These are phyloP conservation scores for Lagodon rhomboides DNA, from an alignment of 2,797 vertebrate genomes.

Conservation along the genomic window DNA sequence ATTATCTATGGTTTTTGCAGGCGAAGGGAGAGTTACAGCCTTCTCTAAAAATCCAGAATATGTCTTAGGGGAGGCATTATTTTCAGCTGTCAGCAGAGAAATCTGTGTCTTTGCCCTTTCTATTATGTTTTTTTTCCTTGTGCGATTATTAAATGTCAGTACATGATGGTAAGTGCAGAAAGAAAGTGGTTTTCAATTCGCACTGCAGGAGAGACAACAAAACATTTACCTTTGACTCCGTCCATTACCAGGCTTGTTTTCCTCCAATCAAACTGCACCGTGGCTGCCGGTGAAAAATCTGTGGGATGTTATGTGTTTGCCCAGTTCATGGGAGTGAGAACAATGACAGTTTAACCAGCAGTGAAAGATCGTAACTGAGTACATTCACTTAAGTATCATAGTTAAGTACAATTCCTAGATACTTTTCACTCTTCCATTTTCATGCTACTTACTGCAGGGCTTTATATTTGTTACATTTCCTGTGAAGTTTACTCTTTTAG, in stretches of 20 bases:
- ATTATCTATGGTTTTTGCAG: not conserved
- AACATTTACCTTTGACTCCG: constrained; percentile 9
- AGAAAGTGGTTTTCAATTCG: constrained; percentile 2
- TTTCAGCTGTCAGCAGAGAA: not conserved
- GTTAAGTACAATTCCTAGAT: too few species aligned
- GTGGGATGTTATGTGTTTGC: constrained; percentile 34
- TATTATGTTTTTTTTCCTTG: not conserved
- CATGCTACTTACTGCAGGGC: too few species aligned
- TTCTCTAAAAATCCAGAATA: constrained; percentile 5
- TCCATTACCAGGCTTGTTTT: not conserved
- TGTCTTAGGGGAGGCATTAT: not conserved
- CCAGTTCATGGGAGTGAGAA: not conserved
- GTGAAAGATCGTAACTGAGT: not conserved
- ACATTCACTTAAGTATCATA: too few species aligned
- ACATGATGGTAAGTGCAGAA: not conserved
- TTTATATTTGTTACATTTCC: too few species aligned
- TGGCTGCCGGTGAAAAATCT: constrained; percentile 14
- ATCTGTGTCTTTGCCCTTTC: not conserved
- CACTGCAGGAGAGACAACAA: not conserved
- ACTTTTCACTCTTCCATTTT: too few species aligned
- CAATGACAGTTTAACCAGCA: not conserved
- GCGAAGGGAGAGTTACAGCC: not conserved
- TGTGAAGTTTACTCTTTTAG: too few species aligned
- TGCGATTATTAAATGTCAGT: not conserved
- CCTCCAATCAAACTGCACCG: not conserved